These are phyloP conservation scores for Epistrophe grossulariae DNA, from an alignment of 2,888 invertebrate species.

Conservation along the genomic window DNA sequence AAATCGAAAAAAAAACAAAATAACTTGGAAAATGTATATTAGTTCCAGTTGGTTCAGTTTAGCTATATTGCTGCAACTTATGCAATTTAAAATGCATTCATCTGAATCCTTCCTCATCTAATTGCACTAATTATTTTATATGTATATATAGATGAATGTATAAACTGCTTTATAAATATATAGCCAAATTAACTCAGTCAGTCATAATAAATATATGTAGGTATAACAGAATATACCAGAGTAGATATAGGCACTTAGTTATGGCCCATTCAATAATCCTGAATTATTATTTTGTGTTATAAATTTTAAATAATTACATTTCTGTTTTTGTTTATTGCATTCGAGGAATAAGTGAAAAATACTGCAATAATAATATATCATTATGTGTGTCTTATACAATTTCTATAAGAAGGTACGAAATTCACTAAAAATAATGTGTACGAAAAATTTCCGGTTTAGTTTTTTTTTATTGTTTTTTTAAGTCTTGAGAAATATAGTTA, in stretches of 20 bases:
- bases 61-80: conserved; percentile 42
- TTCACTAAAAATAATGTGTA: conserved; percentile 32
- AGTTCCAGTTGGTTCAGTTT: conserved; percentile 45
- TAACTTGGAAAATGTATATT: conserved; percentile 46
- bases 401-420: conserved; percentile 70
- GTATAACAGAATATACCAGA: neutral
- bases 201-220: no score
- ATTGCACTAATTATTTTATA: conserved; percentile 68
- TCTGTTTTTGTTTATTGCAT: conserved; percentile 74
- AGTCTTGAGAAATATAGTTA: conserved; percentile 53
- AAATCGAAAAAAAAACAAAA: neutral
- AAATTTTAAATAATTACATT: conserved; percentile 83
- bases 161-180: conserved; percentile 5
- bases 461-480: conserved; percentile 28
- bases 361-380: conserved; percentile 82
- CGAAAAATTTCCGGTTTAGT: conserved; percentile 66
- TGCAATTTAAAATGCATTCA: conserved; percentile 69
- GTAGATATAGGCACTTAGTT: conserved; percentile 4
- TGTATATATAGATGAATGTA: conserved; percentile 18
- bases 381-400: conserved; percentile 79
- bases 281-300: conserved; percentile 79
- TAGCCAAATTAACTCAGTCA: conserved; percentile 23
- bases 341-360: conserved; percentile 70
- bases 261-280: conserved; percentile 76
- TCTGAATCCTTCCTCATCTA: conserved; percentile 70